phyloP scores from a whole-genome alignment of 2,888 invertebrate species.

The Sinodicranocentrus sp. region DNA sequence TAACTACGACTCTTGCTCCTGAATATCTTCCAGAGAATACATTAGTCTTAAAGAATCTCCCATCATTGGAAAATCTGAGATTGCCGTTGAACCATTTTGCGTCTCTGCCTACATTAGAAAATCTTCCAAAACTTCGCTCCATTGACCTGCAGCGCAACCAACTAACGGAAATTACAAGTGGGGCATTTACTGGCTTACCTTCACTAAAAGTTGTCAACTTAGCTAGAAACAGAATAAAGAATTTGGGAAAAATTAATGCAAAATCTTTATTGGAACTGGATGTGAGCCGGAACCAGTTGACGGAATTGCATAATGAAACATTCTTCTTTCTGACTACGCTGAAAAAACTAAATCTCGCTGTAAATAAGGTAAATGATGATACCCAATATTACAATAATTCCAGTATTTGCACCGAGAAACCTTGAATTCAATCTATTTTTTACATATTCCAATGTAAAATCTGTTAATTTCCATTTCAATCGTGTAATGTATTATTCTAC shows the following conservation, averaged over 20 bases:
- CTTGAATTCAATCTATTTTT: too few relatives aligned
- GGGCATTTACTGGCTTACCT: conserved; percentile 57
- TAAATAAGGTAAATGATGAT: conserved; percentile 70
- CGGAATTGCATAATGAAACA: conserved; percentile 34
- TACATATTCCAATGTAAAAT: too few relatives aligned
- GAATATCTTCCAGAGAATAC: conserved; percentile 54
- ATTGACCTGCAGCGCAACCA: conserved; percentile 54
- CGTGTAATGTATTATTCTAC: neutral
- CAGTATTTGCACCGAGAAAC: too few relatives aligned
- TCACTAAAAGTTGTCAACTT: conserved; percentile 60
- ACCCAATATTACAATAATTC: too few relatives aligned
- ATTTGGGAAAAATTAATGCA: conserved; percentile 46
- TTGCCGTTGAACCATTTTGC: conserved; percentile 42
- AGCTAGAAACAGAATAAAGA: conserved; percentile 59
- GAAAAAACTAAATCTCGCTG: conserved; percentile 52
- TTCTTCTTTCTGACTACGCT: conserved; percentile 18
- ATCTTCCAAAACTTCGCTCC: conserved; percentile 65
- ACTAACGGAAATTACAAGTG: conserved; percentile 54
- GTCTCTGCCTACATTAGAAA: conserved; percentile 43
- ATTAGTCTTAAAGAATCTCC: conserved; percentile 50
- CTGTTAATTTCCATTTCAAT: neutral
- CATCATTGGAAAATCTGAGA: conserved; percentile 37
- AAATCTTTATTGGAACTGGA: conserved; percentile 45
- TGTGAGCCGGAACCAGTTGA: conserved; percentile 30
- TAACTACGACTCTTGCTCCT: conserved; percentile 51